Evolutionary conservation across 2,797 vertebrate genomes (phyloP), one percentile per base, ranked within the genome.

Genomic region (Pseudomugil tenellus): DNA sequence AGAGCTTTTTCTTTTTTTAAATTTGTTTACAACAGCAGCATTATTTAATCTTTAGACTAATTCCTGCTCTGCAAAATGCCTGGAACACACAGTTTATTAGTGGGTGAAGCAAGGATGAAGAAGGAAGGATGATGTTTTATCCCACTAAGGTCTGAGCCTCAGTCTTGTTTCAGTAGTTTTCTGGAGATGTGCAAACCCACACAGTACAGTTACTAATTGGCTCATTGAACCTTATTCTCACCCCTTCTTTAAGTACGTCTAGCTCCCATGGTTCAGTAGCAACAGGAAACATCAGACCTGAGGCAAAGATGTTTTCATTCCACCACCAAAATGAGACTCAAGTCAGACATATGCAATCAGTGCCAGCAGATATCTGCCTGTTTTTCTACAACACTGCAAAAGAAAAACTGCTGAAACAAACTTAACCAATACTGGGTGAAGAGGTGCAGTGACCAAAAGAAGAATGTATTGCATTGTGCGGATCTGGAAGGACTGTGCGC

Each of bases 231-330:
- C 70, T 67, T 68, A n/a, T 67, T 83, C 80, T 91, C 79, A 72
- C 43, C 77, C 55, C 23, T 48, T 66, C 72, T 72, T 83, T 68
- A 63, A 74, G 61, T 70, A 76, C 69, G 76, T 77, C 80, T 82
- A 83, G 87, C 92, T 86, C 89, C 84, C 90, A 74, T 84, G 46
- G 54, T 85, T 90, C 89, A 91, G 92, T 89, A 85, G 88, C 85
- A 80, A 76, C 84, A 84, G 65, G 67, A 72, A 63, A 77, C 82
- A 78, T 87, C 75, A 74, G 49, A 73, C 76, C 63, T 60, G 68
- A 89, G 85, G 86, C 85, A 82, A 91, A 84, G 76, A 72, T 51
- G 73, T 80, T 76, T 81, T 81, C 71, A 76, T 86, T 79, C 46
- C 34, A 26, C 49, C 29, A 19, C 28, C 16, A 23, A 14, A 16